Evolutionary conservation across 2,797 vertebrate genomes (phyloP), one percentile per base, ranked within the genome.

Genomic region (Selene dorsalis): DNA sequence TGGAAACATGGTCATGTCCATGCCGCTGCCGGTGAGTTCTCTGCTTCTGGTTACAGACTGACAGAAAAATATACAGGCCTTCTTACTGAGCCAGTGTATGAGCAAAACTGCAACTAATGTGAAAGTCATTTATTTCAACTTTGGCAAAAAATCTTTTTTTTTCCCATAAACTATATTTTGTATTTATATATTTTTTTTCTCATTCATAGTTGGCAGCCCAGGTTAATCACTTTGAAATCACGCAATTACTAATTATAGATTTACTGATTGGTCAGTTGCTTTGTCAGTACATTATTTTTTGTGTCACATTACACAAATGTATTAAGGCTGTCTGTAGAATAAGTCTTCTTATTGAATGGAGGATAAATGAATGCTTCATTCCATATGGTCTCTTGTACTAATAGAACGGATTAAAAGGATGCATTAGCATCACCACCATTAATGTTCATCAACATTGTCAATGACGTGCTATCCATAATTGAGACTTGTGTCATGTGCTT

Each of bases 1-100:
- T 90, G 97, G 97, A 88, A 99, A 98, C 89, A 97, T 99, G 96
- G 97, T 99, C 91, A 99, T 99, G 98, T 96, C 98, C 85, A 95
- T 99, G 96, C 98, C 98, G 93, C 95, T 99, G 85, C 96, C 96
- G 82, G 97, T 99, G 94, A 96, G 98, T 96, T 47, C 39, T 12
- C 28, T 24, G 16, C 12, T 28, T 43, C 4, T 28, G 14, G 14
- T 39, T 35, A 43, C 12, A 58, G 38, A 20, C 26, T 20, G 20
- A 26, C 39, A 5, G 3, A 55, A 30, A 13, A 0, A 62, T 20
- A 16, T 47, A 0, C 57, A 11, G 26, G n/a, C 50, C 22, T 52
- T 52, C 12, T 24, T 4, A 30, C 50, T 53, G n/a, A 24, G 50
- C 12, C 20, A 48, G 6, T 18, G 5, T n/a, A 30, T 3, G 17